These are phyloP conservation scores for Arion vulgaris DNA, from an alignment of 1,140 invertebrate genomes.

Conservation along the genomic window DNA sequence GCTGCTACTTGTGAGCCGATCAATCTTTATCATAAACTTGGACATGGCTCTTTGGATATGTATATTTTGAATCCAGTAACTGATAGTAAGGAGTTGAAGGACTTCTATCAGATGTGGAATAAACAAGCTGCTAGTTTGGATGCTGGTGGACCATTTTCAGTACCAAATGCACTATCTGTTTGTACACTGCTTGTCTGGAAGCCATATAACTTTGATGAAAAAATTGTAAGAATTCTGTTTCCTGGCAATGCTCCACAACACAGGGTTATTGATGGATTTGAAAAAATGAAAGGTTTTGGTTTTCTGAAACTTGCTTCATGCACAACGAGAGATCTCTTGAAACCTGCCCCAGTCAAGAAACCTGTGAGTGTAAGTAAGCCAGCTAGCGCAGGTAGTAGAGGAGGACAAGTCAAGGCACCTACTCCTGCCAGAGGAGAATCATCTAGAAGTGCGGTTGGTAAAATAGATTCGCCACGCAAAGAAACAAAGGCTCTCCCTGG, in stretches of 20 bases:
- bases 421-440: constrained; percentile 36
- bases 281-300: constrained; percentile 85
- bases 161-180: constrained; percentile 93
- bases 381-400: constrained; percentile 20
- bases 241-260: constrained; percentile 95
- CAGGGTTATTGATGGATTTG: constrained; percentile 95
- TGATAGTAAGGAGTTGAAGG: constrained; percentile 92
- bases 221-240: constrained; percentile 94
- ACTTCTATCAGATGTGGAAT: constrained; percentile 93
- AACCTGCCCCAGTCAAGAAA: constrained; percentile 61
- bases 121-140: constrained; percentile 64
- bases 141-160: constrained; percentile 79
- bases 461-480: constrained; percentile 27
- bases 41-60: constrained; percentile 97
- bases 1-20: constrained; percentile 81
- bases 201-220: constrained; percentile 92
- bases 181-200: constrained; percentile 95
- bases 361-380: constrained; percentile 40
- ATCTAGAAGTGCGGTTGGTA: background rate
- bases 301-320: constrained; percentile 89
- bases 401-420: constrained; percentile 33
- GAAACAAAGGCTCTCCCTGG: constrained; percentile 31
- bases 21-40: constrained; percentile 96
- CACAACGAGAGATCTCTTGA: constrained; percentile 75
- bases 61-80: constrained; percentile 91